Base-by-base conservation (phyloP, 2,797 vertebrate genomes). In the Eremophila alpestris region DNA sequence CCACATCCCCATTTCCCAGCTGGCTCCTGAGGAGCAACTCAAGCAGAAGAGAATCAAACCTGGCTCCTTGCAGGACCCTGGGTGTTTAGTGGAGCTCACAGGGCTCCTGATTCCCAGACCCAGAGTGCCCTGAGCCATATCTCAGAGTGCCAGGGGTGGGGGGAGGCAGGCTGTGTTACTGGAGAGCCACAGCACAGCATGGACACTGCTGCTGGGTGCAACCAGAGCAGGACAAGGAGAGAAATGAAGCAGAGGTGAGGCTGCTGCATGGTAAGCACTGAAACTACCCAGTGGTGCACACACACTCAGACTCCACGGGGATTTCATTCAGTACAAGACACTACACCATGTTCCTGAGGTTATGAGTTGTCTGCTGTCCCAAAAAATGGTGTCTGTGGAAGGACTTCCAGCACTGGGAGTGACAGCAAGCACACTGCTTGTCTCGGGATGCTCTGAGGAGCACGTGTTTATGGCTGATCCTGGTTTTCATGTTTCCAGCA, bases 291-390 rank as follows among this genome's bases (percentile, higher is more conserved):
- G 13, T 23, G 12, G 11, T 26, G 22, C 22, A 9, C 9, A 6
- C 14, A 10, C n/a, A 41, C 16, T 13, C 40, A 62, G 21, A 4
- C 6, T 52, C 29, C 56, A 14, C 0, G 0, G 60, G 19, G 27
- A n/a, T 22, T 54, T 69, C 26, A 2, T 29, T 77, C 7, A 3
- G 7, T 29, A 17, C 29, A 27, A 49, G 46, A 12, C 26, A 29
- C 22, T 3, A 1, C 36, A 16, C 0, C 0, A 21, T 17, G 8
- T 41, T 82, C 46, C 58, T 59, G 32, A n/a, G 11, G 20, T 34
- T 60, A 16, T 15, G 40, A 55, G 54, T 17, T 21, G 52, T 15
- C 32, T 64, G 32, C 48, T 74, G 0, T 59, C 54, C 56, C 30
- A 36, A 43, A 52, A 85, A 76, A n/a, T 6, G 10, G 4, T 70